Conservation (phyloP, 2,888 invertebrate species). For the Xestia ashworthii region DNA sequence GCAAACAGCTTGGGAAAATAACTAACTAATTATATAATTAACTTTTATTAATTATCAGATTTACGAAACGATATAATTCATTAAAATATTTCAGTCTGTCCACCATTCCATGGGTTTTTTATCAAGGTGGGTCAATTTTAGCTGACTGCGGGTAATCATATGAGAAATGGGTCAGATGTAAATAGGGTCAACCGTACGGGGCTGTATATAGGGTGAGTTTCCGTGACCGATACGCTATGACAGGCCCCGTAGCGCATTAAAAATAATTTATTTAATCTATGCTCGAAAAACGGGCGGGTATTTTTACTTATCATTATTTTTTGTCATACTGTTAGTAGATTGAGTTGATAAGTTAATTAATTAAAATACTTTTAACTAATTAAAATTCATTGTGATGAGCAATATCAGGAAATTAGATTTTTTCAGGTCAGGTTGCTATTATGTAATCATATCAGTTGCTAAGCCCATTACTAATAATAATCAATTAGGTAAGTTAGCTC, state of each 20-base stretch:
- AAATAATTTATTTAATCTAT: conserved; percentile 66
- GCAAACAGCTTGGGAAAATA: conserved; percentile 64
- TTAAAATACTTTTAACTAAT: conserved; percentile 49
- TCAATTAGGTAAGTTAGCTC: not conserved
- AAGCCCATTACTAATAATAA: not conserved
- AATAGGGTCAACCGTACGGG: conserved; percentile 52
- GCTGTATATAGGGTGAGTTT: conserved; percentile 57
- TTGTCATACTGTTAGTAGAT: conserved; percentile 50
- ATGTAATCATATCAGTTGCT: not conserved
- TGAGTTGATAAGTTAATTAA: conserved; percentile 59
- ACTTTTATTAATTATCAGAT: conserved; percentile 44
- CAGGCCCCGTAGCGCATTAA: conserved; percentile 65
- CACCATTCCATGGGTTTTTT: conserved; percentile 29
- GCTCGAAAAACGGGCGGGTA: conserved; percentile 57
- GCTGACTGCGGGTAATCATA: conserved; percentile 69
- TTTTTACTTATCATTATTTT: conserved; percentile 55
- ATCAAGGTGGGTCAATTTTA: conserved; percentile 54
- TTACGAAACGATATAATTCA: conserved; percentile 51
- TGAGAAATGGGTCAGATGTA: conserved; percentile 81
- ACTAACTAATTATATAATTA: conserved; percentile 37
- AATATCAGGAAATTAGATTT: conserved; percentile 40
- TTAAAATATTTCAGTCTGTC: conserved; percentile 57
- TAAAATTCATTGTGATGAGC: conserved; percentile 44
- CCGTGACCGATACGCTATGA: conserved; percentile 66
- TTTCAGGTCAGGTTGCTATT: conserved; percentile 31